Evolutionary conservation across 2,113 vertebrate genomes (phyloP), one percentile per base, ranked within the genome.

Genomic region (Falcunculus frontatus): DNA sequence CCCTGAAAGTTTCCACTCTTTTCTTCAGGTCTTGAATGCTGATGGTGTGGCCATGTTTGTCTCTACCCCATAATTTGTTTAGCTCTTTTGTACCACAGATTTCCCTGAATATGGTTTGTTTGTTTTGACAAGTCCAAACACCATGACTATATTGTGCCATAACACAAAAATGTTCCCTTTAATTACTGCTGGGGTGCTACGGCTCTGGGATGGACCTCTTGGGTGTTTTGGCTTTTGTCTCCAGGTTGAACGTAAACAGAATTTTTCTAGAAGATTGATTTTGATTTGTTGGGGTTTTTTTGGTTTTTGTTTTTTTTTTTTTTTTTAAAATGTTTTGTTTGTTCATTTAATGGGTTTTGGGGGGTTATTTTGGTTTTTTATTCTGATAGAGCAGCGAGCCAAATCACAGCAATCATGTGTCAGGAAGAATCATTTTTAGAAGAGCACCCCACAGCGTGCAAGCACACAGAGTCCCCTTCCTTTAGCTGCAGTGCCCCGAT

Each of bases 91-190:
- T 97, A 73, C 86, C 79, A 64, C 73, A 52, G 89, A 91, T 96
- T 95, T 96, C 70, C 55, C 72, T 92, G 68, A 94, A 47, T 97
- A 90, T 86, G 89, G 86, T 97, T 97, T 96, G 93, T 97, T 98
- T 98, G 96, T 98, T 97, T 97, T 97, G 97, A 96, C 95, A 97
- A 77, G 87, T 78, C 91, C 91, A 41, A 50, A 92, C 86, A 84
- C 89, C 57, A 3, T 60, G 77, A 46, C 50, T 49, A 11, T 52
- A 44, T 78, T 89, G 84, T 96, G 84, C 91, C 83, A 57, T 91
- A 94, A 95, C 52, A 86, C 47, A 90, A 90, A 94, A 95, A 85
- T 82, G 75, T 92, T 92, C 95, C 92, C 91, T 90, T 89, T 94
- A 95, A 90, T 97, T 96, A 97, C 76, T 95, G 73, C 47, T 13